These are phyloP conservation scores for Venustoraphidia nigricollis DNA, from an alignment of 2,888 invertebrate genomes.

Conservation along the genomic window DNA sequence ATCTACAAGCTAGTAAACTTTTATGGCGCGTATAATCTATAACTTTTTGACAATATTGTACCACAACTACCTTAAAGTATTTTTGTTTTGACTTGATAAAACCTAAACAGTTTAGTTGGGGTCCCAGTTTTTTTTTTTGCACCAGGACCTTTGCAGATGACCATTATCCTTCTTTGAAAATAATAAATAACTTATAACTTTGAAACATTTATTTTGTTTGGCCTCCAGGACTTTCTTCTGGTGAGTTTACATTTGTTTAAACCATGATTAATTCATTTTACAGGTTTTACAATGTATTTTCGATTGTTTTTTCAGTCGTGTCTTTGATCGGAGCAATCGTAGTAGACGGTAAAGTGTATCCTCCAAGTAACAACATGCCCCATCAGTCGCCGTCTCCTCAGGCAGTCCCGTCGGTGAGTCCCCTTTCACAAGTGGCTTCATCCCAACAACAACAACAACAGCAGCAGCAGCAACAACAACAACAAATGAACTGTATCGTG, in stretches of 20 bases:
- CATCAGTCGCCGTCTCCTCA: constrained; percentile 6
- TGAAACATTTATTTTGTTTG: no score
- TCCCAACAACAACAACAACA: constrained; percentile 22
- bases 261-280: neutral
- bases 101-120: no score
- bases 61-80: no score
- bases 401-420: constrained; percentile 11
- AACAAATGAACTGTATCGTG: constrained; percentile 2
- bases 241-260: neutral
- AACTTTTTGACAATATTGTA: no score
- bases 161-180: no score
- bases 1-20: no score
- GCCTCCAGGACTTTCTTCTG: constrained; percentile 1
- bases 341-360: constrained; percentile 69
- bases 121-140: no score
- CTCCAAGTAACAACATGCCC: constrained; percentile 28
- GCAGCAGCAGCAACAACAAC: constrained; percentile 16
- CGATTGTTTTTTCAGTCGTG: constrained; percentile 38
- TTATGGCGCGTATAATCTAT: no score
- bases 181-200: no score
- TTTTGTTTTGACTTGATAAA: no score
- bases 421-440: constrained; percentile 10
- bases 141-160: no score
- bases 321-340: constrained; percentile 66
- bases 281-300: neutral